These are phyloP conservation scores for Characodon lateralis DNA, from an alignment of 2,797 vertebrate species.

Conservation along the genomic window DNA sequence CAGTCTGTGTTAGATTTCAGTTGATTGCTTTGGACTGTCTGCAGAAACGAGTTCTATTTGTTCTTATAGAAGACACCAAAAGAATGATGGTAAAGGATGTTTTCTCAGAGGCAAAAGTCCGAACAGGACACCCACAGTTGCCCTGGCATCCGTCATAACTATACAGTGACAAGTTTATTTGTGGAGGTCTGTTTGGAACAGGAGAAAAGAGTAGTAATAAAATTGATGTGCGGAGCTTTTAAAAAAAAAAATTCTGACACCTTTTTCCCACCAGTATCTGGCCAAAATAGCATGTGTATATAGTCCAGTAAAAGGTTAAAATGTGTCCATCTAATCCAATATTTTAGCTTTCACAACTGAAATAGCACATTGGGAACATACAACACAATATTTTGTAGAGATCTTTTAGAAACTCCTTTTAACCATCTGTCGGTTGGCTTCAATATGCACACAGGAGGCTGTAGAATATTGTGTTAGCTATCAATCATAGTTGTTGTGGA, in stretches of 20 bases:
- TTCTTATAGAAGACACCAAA: slow-evolving; percentile 67
- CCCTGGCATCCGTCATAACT: slow-evolving; percentile 63
- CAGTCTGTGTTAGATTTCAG: slow-evolving; percentile 12
- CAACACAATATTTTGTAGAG: not conserved
- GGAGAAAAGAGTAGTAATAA: slow-evolving; percentile 30
- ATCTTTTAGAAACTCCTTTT: not conserved
- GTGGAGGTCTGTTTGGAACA: slow-evolving; percentile 42
- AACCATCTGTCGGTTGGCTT: slow-evolving; percentile 10
- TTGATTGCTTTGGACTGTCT: slow-evolving; percentile 19
- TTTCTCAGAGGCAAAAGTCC: slow-evolving; percentile 65
- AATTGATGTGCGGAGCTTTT: slow-evolving; percentile 34
- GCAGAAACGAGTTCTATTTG: slow-evolving; percentile 64
- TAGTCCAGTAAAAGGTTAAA: not conserved
- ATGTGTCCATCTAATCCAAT: not conserved
- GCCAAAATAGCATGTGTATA: too few species aligned
- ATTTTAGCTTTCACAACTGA: not conserved
- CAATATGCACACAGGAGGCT: slow-evolving; percentile 11
- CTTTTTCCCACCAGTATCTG: not conserved
- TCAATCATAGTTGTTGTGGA: slow-evolving; percentile 17
- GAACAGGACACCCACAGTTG: slow-evolving; percentile 68
- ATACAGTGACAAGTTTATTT: slow-evolving; percentile 66
- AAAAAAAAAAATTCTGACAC: not conserved
- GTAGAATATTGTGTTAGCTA: slow-evolving; percentile 14
- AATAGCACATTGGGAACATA: slow-evolving; percentile 12
- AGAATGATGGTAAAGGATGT: slow-evolving; percentile 65